Base-by-base conservation (phyloP, 2,797 vertebrate genomes). In the Hephaestus fuliginosus region DNA sequence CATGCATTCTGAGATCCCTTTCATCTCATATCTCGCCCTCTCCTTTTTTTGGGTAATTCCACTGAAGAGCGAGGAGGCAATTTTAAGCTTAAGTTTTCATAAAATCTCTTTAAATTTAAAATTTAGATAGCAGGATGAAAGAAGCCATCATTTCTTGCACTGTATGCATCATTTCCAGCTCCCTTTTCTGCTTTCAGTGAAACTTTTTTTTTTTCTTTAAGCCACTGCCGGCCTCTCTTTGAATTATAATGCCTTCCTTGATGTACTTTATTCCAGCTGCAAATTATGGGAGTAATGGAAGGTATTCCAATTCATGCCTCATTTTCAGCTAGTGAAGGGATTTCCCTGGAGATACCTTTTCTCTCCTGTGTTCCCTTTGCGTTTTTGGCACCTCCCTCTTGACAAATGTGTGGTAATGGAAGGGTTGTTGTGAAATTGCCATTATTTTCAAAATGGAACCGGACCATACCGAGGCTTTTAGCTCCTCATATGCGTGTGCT, bases 401-500 rank as follows among this genome's bases (percentile, higher is more conserved):
- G 89, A 92, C 86, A 93, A 94, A 93, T 86, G 89, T 88, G 88
- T 83, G 70, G 78, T 94, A 94, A 94, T 94, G 91, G 91, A 82
- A 74, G 85, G 84, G 84, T 92, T 93, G 92, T 93, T 93, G 87
- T 91, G 88, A 93, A 93, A 93, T 92, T 91, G 90, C 85, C 87
- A 88, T 94, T 92, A 90, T 94, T 93, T 92, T 86, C 87, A 70
- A 94, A 93, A 93, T 94, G 93, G 90, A 91, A 88, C 88, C 83
- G 63, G 87, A 86, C 84, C 85, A 87, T 53, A 78, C 51, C 49
- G 63, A 81, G 81, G 92, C 91, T 94, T 94, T 94, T 92, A 92
- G 93, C 85, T 86, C 87, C 74, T 88, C 81, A 90, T 86, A 81
- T 89, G 80, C 84, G 88, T 92, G 89, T 90, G 90, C 84, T 90